A percentile compares a stretch with the other conserved stretches of the same genome.
Conservation (phyloP, 2,113 vertebrate genomes). For the Galbula dea region DNA sequence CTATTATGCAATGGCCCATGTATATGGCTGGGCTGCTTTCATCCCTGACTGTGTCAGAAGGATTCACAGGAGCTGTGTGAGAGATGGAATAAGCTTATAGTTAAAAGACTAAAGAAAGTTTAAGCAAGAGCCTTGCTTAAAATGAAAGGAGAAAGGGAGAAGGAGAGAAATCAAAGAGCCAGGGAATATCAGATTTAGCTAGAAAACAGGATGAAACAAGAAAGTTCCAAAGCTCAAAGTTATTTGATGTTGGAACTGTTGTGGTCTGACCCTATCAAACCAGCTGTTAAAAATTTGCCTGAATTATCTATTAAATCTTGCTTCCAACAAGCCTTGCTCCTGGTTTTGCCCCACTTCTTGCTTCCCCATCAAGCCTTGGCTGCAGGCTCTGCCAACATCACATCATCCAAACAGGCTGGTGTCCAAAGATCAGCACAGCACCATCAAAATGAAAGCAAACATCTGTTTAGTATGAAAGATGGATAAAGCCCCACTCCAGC, state of each 20-base stretch:
- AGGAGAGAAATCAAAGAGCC: neutral
- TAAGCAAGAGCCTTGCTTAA: neutral
- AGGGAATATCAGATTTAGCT: neutral
- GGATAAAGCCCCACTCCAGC: neutral
- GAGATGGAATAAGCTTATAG: slow-evolving; percentile 3
- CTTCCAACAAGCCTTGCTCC: neutral
- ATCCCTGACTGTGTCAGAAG: neutral
- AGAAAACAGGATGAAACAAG: slow-evolving; percentile 1
- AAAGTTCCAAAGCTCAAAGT: slow-evolving; percentile 6
- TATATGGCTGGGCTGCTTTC: neutral
- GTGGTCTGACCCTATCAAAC: neutral
- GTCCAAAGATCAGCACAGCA: neutral
- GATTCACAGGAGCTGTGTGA: neutral
- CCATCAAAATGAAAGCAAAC: neutral
- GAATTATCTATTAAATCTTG: neutral
- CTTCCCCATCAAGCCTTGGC: neutral
- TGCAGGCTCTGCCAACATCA: neutral
- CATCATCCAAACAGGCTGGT: neutral
- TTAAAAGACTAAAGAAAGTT: slow-evolving; percentile 11
- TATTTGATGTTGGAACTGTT: neutral
- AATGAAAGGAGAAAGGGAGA: neutral
- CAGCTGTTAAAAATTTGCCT: neutral
- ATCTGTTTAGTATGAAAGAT: neutral
- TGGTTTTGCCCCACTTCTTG: neutral
- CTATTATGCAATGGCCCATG: slow-evolving; percentile 12